Evolutionary conservation across 2,888 invertebrate species (phyloP).

Genomic region (Amiota minor): DNA sequence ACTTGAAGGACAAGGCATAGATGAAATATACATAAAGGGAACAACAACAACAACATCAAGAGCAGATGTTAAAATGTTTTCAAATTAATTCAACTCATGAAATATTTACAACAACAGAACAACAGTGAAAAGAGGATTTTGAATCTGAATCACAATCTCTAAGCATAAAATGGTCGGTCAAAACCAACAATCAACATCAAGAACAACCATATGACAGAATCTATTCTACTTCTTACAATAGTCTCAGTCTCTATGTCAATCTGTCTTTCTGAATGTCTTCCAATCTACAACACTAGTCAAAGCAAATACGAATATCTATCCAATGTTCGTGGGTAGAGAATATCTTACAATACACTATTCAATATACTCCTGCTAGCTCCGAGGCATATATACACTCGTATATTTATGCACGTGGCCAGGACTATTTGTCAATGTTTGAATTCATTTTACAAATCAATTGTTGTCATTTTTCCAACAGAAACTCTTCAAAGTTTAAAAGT

Average conservation of each 20-base stretch:
- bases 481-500: neutral
- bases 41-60: conserved; percentile 22
- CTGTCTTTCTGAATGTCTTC: too few species aligned
- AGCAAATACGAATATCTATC: too few species aligned
- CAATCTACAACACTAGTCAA: too few species aligned
- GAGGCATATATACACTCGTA: neutral
- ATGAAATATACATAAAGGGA: too few species aligned
- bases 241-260: neutral
- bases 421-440: conserved; percentile 60
- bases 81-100: conserved; percentile 66
- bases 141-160: too few species aligned
- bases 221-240: neutral
- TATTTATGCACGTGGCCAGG: conserved; percentile 27
- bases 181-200: neutral
- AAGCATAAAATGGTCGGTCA: neutral
- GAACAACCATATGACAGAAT: neutral
- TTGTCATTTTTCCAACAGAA: conserved; percentile 30
- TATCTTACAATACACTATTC: too few species aligned
- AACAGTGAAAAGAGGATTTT: neutral
- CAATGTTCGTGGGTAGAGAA: too few species aligned
- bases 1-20: conserved; percentile 38
- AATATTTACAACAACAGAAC: conserved; percentile 57
- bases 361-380: too few species aligned
- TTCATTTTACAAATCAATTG: conserved; percentile 56
- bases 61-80: conserved; percentile 59